phyloP scores from a whole-genome alignment of 2,797 vertebrate genomes.

The Notamacropus eugenii region DNA sequence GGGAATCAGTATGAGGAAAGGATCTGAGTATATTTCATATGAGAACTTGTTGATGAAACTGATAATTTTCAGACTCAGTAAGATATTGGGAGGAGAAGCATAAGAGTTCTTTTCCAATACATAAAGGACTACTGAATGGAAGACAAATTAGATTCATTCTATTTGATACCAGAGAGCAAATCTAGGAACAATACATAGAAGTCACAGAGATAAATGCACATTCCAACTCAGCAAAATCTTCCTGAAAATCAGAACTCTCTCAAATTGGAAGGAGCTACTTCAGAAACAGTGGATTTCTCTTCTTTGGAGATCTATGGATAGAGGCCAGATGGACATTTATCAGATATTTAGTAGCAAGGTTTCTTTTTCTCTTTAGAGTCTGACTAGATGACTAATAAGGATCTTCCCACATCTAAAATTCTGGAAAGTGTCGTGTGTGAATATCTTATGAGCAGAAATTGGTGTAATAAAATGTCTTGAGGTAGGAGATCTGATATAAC shows the following conservation, averaged over 20 bases:
- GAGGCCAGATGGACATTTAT: not conserved
- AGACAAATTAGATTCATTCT: not conserved
- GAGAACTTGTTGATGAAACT: not conserved
- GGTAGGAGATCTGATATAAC: not conserved
- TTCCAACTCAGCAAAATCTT: not conserved
- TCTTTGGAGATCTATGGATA: not conserved
- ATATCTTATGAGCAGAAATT: not conserved
- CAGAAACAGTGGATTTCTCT: not conserved
- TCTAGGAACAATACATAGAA: not conserved
- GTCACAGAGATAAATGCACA: not conserved
- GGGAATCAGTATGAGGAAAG: not conserved
- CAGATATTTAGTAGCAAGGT: not conserved
- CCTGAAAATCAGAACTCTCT: not conserved
- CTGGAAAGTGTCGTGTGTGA: not conserved
- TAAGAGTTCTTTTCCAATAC: not conserved
- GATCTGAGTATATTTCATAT: not conserved
- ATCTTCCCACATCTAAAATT: not conserved
- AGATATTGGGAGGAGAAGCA: not conserved
- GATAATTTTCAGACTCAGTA: not conserved
- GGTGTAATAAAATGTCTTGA: not conserved
- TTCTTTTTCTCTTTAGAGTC: not conserved
- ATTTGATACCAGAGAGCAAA: not conserved
- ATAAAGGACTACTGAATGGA: not conserved
- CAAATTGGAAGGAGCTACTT: not conserved
- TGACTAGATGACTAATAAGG: not conserved